Evolutionary conservation across 2,113 vertebrate species (phyloP).

Genomic region (Phylloscopus trochiloides): DNA sequence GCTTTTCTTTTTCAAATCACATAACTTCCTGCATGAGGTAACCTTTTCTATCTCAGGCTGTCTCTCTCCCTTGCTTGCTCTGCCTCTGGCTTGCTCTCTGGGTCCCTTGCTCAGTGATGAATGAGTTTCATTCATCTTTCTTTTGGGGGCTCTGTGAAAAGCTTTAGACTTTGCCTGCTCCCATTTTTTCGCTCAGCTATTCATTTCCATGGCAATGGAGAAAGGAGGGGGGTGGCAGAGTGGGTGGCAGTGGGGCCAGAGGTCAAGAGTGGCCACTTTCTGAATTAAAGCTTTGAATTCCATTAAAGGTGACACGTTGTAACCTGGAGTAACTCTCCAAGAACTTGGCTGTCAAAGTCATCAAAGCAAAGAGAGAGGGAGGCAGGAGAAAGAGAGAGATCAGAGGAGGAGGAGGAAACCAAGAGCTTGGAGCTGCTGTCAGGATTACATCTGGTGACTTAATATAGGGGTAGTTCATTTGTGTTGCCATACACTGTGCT

Average conservation of each 20-base stretch:
- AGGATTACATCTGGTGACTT: conserved; percentile 65
- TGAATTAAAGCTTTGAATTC: conserved; percentile 77
- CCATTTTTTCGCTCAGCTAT: conserved; percentile 74
- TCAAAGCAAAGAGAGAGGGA: conserved; percentile 61
- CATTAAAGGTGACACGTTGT: conserved; percentile 73
- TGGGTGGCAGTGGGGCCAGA: conserved; percentile 73
- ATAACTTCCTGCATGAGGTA: conserved; percentile 58
- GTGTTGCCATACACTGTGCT: neutral
- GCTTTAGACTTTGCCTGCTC: conserved; percentile 77
- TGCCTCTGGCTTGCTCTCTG: conserved; percentile 67
- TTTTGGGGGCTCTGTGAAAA: conserved; percentile 74
- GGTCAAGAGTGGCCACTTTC: conserved; percentile 82
- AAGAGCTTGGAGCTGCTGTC: conserved; percentile 38
- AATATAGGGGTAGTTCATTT: conserved; percentile 42
- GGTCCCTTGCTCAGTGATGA: conserved; percentile 75
- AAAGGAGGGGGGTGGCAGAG: conserved; percentile 64
- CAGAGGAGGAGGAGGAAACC: conserved; percentile 57
- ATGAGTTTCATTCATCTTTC: conserved; percentile 82
- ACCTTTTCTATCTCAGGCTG: conserved; percentile 37
- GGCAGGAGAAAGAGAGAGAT: conserved; percentile 43
- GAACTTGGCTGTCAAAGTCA: conserved; percentile 67
- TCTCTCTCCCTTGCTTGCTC: conserved; percentile 16
- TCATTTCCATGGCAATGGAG: conserved; percentile 79
- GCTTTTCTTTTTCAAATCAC: conserved; percentile 54
- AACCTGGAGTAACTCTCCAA: conserved; percentile 74